Conservation (phyloP, 30 jellyfish, hydroid and myxozoan genomes). For the Hydra vulgaris region DNA sequence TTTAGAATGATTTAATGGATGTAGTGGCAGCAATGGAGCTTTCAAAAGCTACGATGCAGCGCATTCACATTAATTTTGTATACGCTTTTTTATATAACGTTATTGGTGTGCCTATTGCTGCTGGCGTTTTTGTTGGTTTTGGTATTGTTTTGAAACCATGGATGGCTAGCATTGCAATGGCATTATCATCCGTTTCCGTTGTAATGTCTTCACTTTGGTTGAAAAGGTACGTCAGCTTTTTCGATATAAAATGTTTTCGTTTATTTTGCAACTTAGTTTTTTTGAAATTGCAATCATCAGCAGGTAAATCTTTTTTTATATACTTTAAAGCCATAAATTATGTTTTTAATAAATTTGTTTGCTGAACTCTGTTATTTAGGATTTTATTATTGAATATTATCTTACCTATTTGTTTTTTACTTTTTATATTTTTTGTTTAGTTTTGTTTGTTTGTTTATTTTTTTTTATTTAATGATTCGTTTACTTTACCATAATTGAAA, state of each 20-base stretch:
- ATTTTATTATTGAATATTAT: too few species aligned
- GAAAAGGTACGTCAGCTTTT: conserved; percentile 46
- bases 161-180: conserved; percentile 99
- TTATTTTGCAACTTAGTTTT: too few species aligned
- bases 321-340: too few species aligned
- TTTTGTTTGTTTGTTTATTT: too few species aligned
- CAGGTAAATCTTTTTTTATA: neutral
- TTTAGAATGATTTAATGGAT: conserved; percentile 80
- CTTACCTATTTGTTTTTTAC: too few species aligned
- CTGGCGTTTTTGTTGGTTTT: conserved; percentile 86
- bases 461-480: too few species aligned
- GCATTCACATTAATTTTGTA: conserved; percentile 73
- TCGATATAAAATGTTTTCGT: neutral
- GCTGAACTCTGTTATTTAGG: too few species aligned
- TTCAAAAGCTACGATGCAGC: conserved; percentile 70
- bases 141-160: conserved; percentile 96
- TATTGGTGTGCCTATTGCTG: conserved; percentile 98
- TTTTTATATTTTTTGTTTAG: too few species aligned
- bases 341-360: too few species aligned
- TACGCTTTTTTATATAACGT: conserved; percentile 86
- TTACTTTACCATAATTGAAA: too few species aligned
- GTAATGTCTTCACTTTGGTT: conserved; percentile 90
- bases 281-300: neutral
- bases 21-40: conserved; percentile 94
- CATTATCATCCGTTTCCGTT: conserved; percentile 95